phyloP scores from a whole-genome alignment of 1,140 invertebrate genomes.

The Zaprionus tsacasi region DNA sequence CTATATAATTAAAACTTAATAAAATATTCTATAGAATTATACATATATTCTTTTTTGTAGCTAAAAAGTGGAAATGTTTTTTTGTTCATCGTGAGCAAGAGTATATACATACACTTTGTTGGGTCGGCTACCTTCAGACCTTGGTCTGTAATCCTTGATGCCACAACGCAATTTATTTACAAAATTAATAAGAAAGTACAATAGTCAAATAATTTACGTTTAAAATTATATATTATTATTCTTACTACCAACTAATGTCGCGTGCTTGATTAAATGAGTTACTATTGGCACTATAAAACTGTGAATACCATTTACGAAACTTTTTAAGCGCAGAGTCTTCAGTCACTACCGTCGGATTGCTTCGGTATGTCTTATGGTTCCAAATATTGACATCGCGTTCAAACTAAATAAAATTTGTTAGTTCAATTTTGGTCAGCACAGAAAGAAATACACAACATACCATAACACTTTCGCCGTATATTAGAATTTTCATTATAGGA shows the following conservation, averaged over 20 bases:
- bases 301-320: conserved; percentile 93
- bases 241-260: conserved; percentile 40
- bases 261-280: conserved; percentile 83
- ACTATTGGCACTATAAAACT: conserved; percentile 94
- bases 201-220: no score
- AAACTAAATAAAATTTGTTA: conserved; percentile 86
- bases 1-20: neutral
- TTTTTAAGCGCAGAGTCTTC: conserved; percentile 90
- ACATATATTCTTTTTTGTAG: neutral
- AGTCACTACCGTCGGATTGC: conserved; percentile 89
- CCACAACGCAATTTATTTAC: no score
- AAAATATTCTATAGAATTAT: conserved; percentile 4
- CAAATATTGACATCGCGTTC: conserved; percentile 94
- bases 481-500: conserved; percentile 88
- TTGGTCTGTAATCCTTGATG: no score
- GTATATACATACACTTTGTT: no score
- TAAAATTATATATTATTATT: neutral
- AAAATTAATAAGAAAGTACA: no score
- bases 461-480: conserved; percentile 91
- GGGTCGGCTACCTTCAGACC: no score
- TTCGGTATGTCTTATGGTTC: conserved; percentile 93
- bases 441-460: conserved; percentile 82
- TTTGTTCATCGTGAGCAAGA: neutral
- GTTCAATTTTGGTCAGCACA: neutral
- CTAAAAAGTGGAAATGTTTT: neutral